phyloP scores from a whole-genome alignment of 2,888 invertebrate genomes.

The Conchocele bisecta region DNA sequence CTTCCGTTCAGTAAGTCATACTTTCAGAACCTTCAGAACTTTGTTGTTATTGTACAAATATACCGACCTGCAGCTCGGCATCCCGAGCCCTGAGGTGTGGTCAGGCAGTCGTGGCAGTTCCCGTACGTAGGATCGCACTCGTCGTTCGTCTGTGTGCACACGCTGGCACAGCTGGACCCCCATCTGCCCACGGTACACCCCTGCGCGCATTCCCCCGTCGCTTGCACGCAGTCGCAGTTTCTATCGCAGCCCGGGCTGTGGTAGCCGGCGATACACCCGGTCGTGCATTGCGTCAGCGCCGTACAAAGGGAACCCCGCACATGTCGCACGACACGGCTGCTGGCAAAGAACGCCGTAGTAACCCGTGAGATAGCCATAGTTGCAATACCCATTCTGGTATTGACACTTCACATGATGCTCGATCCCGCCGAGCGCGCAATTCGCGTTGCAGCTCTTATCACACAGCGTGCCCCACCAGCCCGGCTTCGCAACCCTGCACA shows the following conservation, averaged over 20 bases:
- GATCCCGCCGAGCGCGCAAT: too few relatives aligned
- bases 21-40: too few relatives aligned
- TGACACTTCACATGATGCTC: too few relatives aligned
- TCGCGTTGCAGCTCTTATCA: not conserved
- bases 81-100: constrained; percentile 27
- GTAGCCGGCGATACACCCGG: constrained; percentile 16
- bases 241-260: constrained; percentile 21
- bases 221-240: constrained; percentile 22
- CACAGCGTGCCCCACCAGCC: constrained; percentile 35
- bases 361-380: constrained; percentile 28
- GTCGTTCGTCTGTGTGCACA: constrained; percentile 23
- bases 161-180: constrained; percentile 20
- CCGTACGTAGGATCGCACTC: constrained; percentile 30
- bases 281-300: constrained; percentile 14
- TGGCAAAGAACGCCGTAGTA: constrained; percentile 28
- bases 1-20: too few relatives aligned
- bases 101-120: constrained; percentile 26
- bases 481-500: constrained; percentile 22
- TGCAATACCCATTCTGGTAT: too few relatives aligned
- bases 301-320: constrained; percentile 15
- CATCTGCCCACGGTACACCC: constrained; percentile 26
- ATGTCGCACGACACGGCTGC: constrained; percentile 19
- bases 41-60: too few relatives aligned
- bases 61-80: constrained; percentile 39
- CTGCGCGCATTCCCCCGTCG: constrained; percentile 13